A percentile compares a stretch with the other conserved stretches of the same genome.
Conservation (phyloP, 1,140 invertebrate species). For the Drosophila teissieri region DNA sequence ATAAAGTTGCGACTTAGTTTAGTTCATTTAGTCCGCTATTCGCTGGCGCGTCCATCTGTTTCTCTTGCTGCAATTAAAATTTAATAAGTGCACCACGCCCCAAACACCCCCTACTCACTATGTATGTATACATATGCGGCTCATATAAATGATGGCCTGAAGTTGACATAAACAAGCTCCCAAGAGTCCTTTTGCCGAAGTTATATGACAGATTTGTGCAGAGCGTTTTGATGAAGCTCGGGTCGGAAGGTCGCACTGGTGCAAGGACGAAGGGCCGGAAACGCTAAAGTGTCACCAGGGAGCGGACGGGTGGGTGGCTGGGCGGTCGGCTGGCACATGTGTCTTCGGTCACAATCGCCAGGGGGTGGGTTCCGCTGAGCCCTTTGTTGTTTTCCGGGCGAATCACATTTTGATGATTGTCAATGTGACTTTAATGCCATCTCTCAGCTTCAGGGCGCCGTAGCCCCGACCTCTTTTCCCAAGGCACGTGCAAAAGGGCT, state of each 20-base stretch:
- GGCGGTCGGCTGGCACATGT: constrained; percentile 58
- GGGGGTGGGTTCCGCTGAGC: constrained; percentile 26
- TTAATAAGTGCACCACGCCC: constrained; percentile 66
- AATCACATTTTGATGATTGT: constrained; percentile 84
- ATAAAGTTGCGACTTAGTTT: constrained; percentile 77
- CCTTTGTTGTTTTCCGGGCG: constrained; percentile 70
- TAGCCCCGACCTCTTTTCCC: constrained; percentile 23
- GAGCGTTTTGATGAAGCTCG: constrained; percentile 71
- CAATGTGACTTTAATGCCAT: constrained; percentile 84
- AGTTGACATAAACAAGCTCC: constrained; percentile 84
- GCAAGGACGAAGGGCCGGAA: constrained; percentile 21
- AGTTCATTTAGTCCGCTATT: constrained; percentile 69
- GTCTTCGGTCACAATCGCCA: constrained; percentile 41
- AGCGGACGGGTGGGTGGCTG: constrained; percentile 36
- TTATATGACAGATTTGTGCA: constrained; percentile 83
- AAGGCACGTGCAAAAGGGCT: constrained; percentile 75
- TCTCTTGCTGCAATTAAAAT: constrained; percentile 66
- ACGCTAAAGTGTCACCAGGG: constrained; percentile 79
- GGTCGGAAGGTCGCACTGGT: neutral
- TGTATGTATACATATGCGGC: constrained; percentile 46
- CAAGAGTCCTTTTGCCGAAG: constrained; percentile 80
- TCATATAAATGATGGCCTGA: constrained; percentile 80
- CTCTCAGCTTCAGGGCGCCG: constrained; percentile 81
- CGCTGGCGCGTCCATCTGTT: constrained; percentile 12
- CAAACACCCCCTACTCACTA: no score